phyloP scores from a whole-genome alignment of 2,888 invertebrate species.

The Laspeyria flexula region DNA sequence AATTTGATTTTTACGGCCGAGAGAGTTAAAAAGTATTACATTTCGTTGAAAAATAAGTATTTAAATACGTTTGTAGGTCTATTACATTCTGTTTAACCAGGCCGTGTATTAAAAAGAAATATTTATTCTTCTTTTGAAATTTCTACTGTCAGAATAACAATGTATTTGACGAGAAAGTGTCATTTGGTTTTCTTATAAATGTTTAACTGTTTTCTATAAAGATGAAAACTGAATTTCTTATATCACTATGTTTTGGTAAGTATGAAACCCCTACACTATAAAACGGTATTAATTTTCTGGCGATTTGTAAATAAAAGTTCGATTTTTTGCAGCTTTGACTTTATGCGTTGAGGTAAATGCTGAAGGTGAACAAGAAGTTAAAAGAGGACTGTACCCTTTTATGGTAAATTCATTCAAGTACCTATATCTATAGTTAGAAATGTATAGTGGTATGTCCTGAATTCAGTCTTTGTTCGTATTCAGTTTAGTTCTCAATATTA shows the following conservation, averaged over 20 bases:
- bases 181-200: constrained; percentile 53
- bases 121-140: constrained; percentile 74
- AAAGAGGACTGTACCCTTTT: constrained; percentile 63
- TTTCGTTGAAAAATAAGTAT: constrained; percentile 24
- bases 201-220: constrained; percentile 52
- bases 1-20: constrained; percentile 71
- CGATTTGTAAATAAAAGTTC: constrained; percentile 7
- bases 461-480: too few relatives aligned
- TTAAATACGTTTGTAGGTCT: constrained; percentile 20
- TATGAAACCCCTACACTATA: neutral
- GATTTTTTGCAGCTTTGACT: constrained; percentile 43
- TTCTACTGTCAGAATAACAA: constrained; percentile 55
- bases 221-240: constrained; percentile 61
- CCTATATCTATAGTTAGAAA: neutral
- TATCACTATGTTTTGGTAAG: constrained; percentile 65
- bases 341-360: constrained; percentile 54
- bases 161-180: constrained; percentile 48
- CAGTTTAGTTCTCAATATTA: too few relatives aligned
- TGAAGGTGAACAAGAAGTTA: constrained; percentile 61
- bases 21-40: constrained; percentile 40
- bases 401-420: constrained; percentile 65
- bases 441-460: neutral
- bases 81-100: constrained; percentile 27
- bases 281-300: neutral
- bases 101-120: constrained; percentile 34